Evolutionary conservation across 2,113 vertebrate species (phyloP).

Genomic region (Lagenorhynchus albirostris): DNA sequence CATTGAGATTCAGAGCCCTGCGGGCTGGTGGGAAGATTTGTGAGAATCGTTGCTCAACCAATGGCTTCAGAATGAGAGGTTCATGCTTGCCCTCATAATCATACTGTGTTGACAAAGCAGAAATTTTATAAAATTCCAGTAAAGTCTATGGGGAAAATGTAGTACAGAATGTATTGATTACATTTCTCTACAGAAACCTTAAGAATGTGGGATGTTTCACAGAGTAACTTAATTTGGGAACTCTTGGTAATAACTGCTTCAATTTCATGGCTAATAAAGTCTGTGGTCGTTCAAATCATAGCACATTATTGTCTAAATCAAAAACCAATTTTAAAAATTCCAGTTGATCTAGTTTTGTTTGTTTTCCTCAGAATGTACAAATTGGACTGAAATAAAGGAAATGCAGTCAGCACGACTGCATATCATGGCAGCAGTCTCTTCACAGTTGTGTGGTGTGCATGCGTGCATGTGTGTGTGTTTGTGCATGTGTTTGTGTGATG

Average conservation of each 20-base stretch:
- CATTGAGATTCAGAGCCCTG: background rate
- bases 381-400: too few species aligned
- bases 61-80: background rate
- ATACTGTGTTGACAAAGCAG: background rate
- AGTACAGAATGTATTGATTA: background rate
- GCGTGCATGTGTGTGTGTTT: background rate
- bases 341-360: background rate
- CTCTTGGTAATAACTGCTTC: background rate
- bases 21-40: background rate
- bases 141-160: background rate
- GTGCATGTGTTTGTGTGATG: background rate
- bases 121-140: background rate
- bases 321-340: constrained; percentile 22
- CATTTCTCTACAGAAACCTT: background rate
- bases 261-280: constrained; percentile 27
- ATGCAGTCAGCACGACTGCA: accelerated
- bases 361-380: background rate
- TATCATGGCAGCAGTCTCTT: accelerated
- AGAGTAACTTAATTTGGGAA: background rate
- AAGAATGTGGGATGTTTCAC: background rate
- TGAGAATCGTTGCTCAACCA: background rate
- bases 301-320: background rate
- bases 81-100: background rate
- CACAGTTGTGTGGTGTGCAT: too few species aligned
- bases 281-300: background rate